These are phyloP conservation scores for Mormyrops boulengeri DNA, from an alignment of 2,797 vertebrate genomes.

Conservation along the genomic window DNA sequence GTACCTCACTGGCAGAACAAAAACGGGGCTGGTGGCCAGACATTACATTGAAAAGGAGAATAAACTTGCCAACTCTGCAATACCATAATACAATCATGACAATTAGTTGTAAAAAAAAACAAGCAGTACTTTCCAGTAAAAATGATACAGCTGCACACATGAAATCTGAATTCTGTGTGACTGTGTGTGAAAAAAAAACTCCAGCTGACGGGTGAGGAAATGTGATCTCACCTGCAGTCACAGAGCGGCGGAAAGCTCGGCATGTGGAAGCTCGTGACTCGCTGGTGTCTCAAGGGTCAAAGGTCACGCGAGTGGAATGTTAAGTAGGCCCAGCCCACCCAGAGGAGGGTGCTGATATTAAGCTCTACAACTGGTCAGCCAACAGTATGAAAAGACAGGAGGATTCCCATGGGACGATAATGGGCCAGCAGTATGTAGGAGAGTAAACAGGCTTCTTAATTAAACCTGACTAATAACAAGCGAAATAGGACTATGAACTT, in stretches of 20 bases:
- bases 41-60: conserved; percentile 36
- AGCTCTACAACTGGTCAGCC: neutral
- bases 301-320: neutral
- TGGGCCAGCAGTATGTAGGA: neutral
- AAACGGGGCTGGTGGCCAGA: neutral
- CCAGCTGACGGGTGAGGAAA: neutral
- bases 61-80: neutral
- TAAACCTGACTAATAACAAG: neutral
- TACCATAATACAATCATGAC: neutral
- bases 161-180: neutral
- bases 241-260: neutral
- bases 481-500: neutral
- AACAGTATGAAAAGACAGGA: neutral
- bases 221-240: neutral
- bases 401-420: neutral
- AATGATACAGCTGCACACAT: conserved; percentile 20
- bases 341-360: neutral
- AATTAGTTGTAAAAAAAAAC: neutral
- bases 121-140: neutral
- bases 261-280: neutral
- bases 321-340: neutral
- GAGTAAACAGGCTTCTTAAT: neutral
- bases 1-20: neutral
- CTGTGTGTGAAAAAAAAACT: neutral
- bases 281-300: neutral